Base-by-base conservation (phyloP, 2,888 invertebrate genomes). In the Spilarctia lutea region DNA sequence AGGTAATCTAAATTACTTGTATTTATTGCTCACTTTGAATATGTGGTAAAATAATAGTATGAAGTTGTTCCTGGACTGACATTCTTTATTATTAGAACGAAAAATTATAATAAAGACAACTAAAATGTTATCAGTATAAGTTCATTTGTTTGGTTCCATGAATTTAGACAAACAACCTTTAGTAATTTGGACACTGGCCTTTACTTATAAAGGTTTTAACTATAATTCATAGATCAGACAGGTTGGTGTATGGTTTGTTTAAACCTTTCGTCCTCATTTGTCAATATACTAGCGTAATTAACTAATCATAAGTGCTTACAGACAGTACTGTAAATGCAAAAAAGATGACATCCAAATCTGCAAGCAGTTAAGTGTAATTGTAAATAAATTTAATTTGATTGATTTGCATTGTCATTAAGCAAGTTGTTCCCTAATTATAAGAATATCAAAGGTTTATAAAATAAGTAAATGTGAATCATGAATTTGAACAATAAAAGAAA, bases 401-500 rank as follows among this genome's bases (percentile, higher is more conserved):
- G 30, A 27, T 18, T 45, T 27, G 3, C 20, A 30, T 48, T 48
- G 11, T 48, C 30, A 11, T 48, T 30, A 68, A 8, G 42, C 27
- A 10, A 48, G 30, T 68, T 48, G 48, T 70, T 56, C 39, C 16
- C 10, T 71, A 65, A 16, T 71, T 66, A 45, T 65, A 48, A 56
- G 69, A 56, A 56, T 11, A 35, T 56, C n/a, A 56, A 56, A 56
- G 16, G 35, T 35, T 56, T 56, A 35, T 56, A 24, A 69, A 69
- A 13, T n/a, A 56, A 69, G 18, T 69, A 8, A 71, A 71, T 71
- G 35, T 65, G 27, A 48, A 71, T 65, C n/a, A 71, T 71, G 71
- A 65, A 71, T 71, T 71, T 33, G 48, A 60, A 70, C 39, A 68
- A 73, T 42, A 42, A 73, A 68, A 27, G 39, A 20, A 20, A 68